Evolutionary conservation across 1,140 invertebrate species (phyloP).

Genomic region (Lasaia peninsularis): DNA sequence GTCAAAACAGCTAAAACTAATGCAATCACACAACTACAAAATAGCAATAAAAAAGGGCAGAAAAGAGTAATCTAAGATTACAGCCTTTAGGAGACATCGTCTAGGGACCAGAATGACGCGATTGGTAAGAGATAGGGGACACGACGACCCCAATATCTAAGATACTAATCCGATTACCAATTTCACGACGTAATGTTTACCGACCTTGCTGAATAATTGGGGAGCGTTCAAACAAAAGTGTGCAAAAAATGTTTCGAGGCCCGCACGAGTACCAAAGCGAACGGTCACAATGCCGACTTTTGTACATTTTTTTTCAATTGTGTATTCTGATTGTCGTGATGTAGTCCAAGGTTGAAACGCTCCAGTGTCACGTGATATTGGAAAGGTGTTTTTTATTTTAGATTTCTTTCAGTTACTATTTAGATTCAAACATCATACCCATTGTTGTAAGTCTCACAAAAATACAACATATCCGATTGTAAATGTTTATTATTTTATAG

Average conservation of each 20-base stretch:
- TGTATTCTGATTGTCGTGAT: not conserved
- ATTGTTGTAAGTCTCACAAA: no score
- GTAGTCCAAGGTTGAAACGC: conserved; percentile 8
- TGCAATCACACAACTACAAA: not conserved
- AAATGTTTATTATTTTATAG: no score
- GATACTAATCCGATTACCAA: conserved; percentile 48
- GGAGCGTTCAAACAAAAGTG: conserved; percentile 18
- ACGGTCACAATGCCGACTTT: conserved; percentile 14
- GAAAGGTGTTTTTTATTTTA: conserved; percentile 5
- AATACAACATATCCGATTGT: no score
- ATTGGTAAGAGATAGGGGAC: conserved; percentile 33
- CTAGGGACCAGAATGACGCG: conserved; percentile 18
- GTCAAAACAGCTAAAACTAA: no score
- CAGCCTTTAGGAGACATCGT: conserved; percentile 25
- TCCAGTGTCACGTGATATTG: not conserved
- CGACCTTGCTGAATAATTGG: conserved; percentile 38
- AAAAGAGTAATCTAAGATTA: conserved; percentile 16
- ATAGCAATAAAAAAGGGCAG: conserved; percentile 15
- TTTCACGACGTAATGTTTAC: conserved; percentile 33
- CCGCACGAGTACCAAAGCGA: not conserved
- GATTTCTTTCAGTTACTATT: not conserved
- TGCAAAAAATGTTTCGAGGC: conserved; percentile 10
- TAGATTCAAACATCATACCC: no score
- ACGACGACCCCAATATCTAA: conserved; percentile 39
- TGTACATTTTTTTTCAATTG: conserved; percentile 12